Evolutionary conservation across 1,140 invertebrate species (phyloP), one percentile per base, ranked within the genome.

Genomic region (Euwallacea fornicatus): DNA sequence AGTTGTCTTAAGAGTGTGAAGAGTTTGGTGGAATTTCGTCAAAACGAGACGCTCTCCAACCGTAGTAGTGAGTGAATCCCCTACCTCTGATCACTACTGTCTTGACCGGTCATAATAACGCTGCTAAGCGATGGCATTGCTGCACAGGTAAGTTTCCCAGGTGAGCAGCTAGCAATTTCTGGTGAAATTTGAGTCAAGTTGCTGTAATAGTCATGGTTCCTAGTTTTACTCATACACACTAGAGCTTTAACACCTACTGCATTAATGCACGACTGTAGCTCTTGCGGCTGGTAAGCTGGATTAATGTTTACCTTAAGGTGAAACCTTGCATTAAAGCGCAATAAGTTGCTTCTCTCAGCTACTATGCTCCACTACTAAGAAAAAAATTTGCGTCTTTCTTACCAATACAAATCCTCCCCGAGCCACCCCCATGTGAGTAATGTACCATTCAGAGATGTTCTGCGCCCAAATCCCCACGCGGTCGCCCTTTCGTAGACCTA

Each of bases 401-500:
- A 94, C 95, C 64, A 91, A 81, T 68, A 96, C 87, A 0, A 96
- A 81, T 0, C 97, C 97, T 10, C 89, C 88, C 73, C 94, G 88
- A 0, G 90, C 88, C 4, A 91, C 88, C 0, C 91, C 95, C 72
- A 94, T 84, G 74, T 91, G 86, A 0, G 88, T 84, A 0, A 97
- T 77, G 3, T 92, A 83, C 95, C 96, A 98, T 76, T 93, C 89
- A 7, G 88, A 78, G 41, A 86, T 85, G 81, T 98, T 99, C 0
- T 95, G 94, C 0, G 90, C 88, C 92, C 93, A 98, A 9, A 98
- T 84, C 0, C 92, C 96, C 3, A 99, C 76, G 6, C 92, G 81
- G 77, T 98, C 96, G 0, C 94, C 95, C 59, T 83, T 86, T 71
- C 89, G 78, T 10, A 98, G 79, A 0, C 95, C 95, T 9, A 96